Base-by-base conservation (phyloP, 92 coral and sea anemone species). In the Epizoanthus scotinus region DNA sequence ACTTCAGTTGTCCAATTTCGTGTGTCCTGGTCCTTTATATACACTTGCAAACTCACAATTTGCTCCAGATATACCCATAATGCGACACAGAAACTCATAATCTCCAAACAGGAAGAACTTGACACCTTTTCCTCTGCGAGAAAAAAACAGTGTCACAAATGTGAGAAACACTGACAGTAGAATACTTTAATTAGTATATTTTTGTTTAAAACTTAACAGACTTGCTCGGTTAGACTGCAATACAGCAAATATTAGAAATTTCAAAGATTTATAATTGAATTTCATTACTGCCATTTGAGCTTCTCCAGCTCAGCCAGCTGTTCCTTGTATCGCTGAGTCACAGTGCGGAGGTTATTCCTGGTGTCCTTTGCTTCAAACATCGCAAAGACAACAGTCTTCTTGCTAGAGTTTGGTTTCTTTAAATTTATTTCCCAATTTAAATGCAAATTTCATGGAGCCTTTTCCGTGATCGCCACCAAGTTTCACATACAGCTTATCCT, bases 281-380 rank as follows among this genome's bases (percentile, higher is more conserved):
- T 63, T 65, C 15, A 42, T 69, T 69, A 69, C 84, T 68, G 69
- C 52, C 60, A 44, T 60, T 65, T 80, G 9, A 53, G 34, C 63
- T 50, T 31, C 29, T 49, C 60, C 47, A 80, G 44, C 27, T 80
- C 84, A 24, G 7, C 28, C 52, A 80, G 77, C 10, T 67, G 52
- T 6, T 65, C 84, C 26, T 56, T 59, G 17, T 80, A 70, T 5
- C 61, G 84, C 60, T 68, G 25, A 47, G 60, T 67, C 12, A 79
- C 78, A 0, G 77, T 65, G 26, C 44, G 18, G 29, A 80, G 84
- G 63, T 67, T 80, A 64, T 80, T 80, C 28, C 66, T 27, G 75
- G 84, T 80, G 67, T 80, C 84, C 28, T 80, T 80, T 8, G 25
- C 84, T 21, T 80, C 84, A 52, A 47, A 80, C 26, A 67, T 66